Evolutionary conservation across 2,797 vertebrate species (phyloP).

Genomic region (Vespertilio murinus): DNA sequence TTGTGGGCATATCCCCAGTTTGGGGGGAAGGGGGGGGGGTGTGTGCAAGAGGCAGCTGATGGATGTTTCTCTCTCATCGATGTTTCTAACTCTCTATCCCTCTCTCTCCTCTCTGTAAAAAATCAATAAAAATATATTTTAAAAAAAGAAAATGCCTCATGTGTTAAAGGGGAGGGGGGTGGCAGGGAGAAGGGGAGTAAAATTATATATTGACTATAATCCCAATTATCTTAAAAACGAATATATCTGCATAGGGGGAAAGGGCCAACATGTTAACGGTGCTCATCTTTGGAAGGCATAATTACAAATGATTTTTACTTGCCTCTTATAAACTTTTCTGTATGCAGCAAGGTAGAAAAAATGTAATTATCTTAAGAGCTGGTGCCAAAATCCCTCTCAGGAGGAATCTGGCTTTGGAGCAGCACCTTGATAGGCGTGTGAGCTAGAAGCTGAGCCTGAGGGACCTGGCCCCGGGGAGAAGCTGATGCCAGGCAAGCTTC

Average conservation of each 20-base stretch:
- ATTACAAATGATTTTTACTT: slow-evolving; percentile 68
- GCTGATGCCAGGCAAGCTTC: neutral
- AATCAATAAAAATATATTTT: neutral
- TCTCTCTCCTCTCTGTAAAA: too few species aligned
- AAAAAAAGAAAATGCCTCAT: slow-evolving; percentile 7
- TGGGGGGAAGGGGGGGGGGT: too few species aligned
- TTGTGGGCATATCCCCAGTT: too few species aligned
- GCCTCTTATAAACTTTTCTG: slow-evolving; percentile 63
- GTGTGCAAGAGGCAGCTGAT: too few species aligned
- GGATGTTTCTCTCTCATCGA: too few species aligned
- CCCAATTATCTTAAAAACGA: slow-evolving; percentile 53
- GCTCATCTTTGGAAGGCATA: slow-evolving; percentile 32
- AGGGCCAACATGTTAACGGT: slow-evolving; percentile 56
- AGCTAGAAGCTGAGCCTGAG: neutral
- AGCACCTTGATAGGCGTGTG: neutral
- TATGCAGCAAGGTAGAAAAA: slow-evolving; percentile 49
- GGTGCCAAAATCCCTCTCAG: slow-evolving; percentile 4
- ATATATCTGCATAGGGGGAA: neutral
- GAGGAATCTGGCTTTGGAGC: slow-evolving; percentile 17
- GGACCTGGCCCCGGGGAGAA: neutral
- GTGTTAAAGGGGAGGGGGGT: neutral
- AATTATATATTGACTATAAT: slow-evolving; percentile 1
- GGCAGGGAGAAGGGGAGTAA: neutral
- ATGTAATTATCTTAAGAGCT: slow-evolving; percentile 44
- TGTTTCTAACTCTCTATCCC: too few species aligned